phyloP scores from a whole-genome alignment of 2,797 vertebrate genomes.

The Tenualosa ilisha region DNA sequence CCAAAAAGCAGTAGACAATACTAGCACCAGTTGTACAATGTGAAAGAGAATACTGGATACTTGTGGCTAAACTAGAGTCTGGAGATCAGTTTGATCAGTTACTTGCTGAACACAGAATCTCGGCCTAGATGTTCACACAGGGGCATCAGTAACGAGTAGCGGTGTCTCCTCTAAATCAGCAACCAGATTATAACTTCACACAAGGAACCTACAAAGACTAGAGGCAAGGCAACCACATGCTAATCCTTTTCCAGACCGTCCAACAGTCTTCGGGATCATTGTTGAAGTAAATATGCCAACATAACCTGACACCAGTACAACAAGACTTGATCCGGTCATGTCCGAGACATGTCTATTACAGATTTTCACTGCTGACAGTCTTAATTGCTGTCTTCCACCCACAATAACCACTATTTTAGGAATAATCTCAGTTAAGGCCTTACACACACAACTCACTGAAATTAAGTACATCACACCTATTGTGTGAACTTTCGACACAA shows the following conservation, averaged over 20 bases:
- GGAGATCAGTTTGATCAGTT: not conserved
- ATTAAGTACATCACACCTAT: not conserved
- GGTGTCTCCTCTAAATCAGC: not conserved
- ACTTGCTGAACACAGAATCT: not conserved
- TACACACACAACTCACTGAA: not conserved
- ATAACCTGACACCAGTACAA: not conserved
- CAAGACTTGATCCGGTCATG: not conserved
- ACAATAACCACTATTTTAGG: slow-evolving; percentile 6
- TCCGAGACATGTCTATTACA: not conserved
- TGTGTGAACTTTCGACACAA: not conserved
- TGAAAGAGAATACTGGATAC: not conserved
- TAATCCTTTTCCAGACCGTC: slow-evolving; percentile 2
- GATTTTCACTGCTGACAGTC: not conserved
- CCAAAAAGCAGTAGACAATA: not conserved
- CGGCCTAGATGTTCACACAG: not conserved
- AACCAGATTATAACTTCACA: slow-evolving; percentile 15
- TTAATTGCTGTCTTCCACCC: not conserved
- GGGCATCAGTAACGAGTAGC: slow-evolving; percentile 1
- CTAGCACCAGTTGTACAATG: not conserved
- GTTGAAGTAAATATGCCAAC: slow-evolving; percentile 16
- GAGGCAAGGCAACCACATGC: not conserved
- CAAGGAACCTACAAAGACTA: slow-evolving; percentile 18
- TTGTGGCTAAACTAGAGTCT: not conserved
- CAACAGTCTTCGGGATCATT: slow-evolving; percentile 4
- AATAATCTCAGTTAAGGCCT: not conserved